Conservation (phyloP, 2,113 vertebrate genomes). For the Dolichotis patagonum region DNA sequence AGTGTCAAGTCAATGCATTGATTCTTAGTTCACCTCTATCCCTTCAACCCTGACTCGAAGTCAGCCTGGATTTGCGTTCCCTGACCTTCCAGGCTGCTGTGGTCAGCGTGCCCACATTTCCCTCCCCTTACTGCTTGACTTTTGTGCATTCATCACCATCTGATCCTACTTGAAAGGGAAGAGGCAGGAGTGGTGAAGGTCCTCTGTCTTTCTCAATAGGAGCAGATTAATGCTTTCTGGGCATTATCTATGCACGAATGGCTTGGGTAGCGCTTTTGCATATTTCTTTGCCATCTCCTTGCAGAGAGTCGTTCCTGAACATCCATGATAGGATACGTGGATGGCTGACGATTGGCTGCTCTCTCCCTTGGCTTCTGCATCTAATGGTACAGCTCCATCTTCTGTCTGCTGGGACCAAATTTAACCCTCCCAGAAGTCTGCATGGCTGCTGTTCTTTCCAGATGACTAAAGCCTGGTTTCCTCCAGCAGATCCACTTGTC, state of each 20-base stretch:
- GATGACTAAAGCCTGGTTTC: neutral
- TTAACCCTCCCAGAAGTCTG: neutral
- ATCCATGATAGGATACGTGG: no score
- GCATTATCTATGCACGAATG: neutral
- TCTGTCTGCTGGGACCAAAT: no score
- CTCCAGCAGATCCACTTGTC: neutral
- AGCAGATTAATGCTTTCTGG: neutral
- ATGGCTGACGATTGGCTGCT: neutral
- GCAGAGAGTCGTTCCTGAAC: no score
- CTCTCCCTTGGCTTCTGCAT: neutral
- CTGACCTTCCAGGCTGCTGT: neutral
- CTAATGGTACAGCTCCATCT: neutral
- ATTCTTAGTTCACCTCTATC: no score
- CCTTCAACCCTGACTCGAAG: neutral
- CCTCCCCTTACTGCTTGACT: neutral
- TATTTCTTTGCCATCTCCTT: neutral
- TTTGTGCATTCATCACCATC: neutral
- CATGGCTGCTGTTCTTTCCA: neutral
- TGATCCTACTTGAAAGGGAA: neutral
- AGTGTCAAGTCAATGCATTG: neutral
- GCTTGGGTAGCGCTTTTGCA: neutral
- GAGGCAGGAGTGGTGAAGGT: neutral
- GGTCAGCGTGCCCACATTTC: neutral
- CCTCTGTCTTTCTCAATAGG: neutral
- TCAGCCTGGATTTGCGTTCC: fast-evolving